Evolutionary conservation across 2,888 invertebrate genomes (phyloP).

Genomic region (Drepana falcataria): DNA sequence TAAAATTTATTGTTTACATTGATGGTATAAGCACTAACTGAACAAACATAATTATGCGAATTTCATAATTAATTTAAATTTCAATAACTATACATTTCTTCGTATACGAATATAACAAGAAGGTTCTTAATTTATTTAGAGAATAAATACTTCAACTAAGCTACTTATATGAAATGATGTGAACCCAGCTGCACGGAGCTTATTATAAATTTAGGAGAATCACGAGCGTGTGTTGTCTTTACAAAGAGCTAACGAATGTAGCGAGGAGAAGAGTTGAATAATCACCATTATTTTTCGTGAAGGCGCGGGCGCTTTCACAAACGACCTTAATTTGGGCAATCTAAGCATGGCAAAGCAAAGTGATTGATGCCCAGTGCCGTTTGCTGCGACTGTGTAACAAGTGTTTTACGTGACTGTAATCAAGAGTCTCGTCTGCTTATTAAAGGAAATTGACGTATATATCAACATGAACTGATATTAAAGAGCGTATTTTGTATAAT

Average conservation of each 20-base stretch:
- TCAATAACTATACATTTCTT: conserved; percentile 6
- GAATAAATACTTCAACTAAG: not conserved
- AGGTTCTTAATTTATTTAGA: not conserved
- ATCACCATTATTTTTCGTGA: conserved; percentile 59
- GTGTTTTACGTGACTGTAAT: conserved; percentile 66
- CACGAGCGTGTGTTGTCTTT: conserved; percentile 1
- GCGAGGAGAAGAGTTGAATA: conserved; percentile 47
- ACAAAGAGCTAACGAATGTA: conserved; percentile 11
- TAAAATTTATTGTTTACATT: no score
- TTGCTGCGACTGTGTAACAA: conserved; percentile 51
- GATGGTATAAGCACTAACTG: no score
- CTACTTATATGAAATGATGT: not conserved
- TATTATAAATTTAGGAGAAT: conserved; percentile 15
- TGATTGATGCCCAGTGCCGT: conserved; percentile 48
- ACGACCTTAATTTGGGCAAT: conserved; percentile 63
- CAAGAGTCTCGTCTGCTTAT: conserved; percentile 39
- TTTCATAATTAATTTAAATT: no score
- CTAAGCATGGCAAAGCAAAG: conserved; percentile 52
- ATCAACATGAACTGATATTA: conserved; percentile 19
- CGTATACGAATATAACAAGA: conserved; percentile 5
- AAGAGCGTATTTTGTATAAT: conserved; percentile 5
- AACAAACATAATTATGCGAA: no score
- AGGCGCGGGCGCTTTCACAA: conserved; percentile 41
- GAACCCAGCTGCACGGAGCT: not conserved
- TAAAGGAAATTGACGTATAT: conserved; percentile 47